Base-by-base conservation (phyloP, 2,797 vertebrate species). In the Pteropus rufus region DNA sequence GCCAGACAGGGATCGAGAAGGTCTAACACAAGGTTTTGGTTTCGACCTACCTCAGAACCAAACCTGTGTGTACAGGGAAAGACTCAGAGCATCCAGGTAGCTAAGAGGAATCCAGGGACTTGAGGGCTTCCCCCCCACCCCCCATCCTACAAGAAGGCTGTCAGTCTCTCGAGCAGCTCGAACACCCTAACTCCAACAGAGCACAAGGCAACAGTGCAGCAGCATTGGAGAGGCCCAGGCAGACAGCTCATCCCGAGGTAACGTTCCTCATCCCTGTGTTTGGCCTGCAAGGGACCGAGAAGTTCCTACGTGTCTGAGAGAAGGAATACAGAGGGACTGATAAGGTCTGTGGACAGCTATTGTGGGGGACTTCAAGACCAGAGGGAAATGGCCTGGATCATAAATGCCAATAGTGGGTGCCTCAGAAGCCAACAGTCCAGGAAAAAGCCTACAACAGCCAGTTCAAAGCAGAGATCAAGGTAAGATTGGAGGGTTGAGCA, bases 81-180 rank as follows among this genome's bases (percentile, higher is more conserved):
- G 15, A 8, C 70, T 88, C 80, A 58, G 62, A 41, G 39, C 23
- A 60, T 82, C 21, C 29, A 92, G 44, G 73, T 3, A 87, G 29
- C 64, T 62, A 92, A 95, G 58, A 41, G 39, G 29, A 73, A 36
- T 39, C 19, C 52, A 91, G 84, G 89, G 81, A 41, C 9, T 62
- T 0, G 1, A 34, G 26, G 34, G 31, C 44, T 34, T 36, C 34
- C 64, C 36, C 36, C 36, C 36, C 36, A 36, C 36, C 36, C 36
- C 3, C 11, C 12, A 5, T 11, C 9, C 34, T 79, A 11, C 23
- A 49, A 87, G 34, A 56, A 79, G n/a, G 16, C 3, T 14, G 3
- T 9, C 19, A 16, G 7, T 62, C 12, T 67, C 56, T 56, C 46
- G 24, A 31, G 16, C 14, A 39, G 5, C 10, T n/a, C 8, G n/a